These are phyloP conservation scores for Benitochromis conjunctus DNA, from an alignment of 2,113 vertebrate species.

Conservation along the genomic window DNA sequence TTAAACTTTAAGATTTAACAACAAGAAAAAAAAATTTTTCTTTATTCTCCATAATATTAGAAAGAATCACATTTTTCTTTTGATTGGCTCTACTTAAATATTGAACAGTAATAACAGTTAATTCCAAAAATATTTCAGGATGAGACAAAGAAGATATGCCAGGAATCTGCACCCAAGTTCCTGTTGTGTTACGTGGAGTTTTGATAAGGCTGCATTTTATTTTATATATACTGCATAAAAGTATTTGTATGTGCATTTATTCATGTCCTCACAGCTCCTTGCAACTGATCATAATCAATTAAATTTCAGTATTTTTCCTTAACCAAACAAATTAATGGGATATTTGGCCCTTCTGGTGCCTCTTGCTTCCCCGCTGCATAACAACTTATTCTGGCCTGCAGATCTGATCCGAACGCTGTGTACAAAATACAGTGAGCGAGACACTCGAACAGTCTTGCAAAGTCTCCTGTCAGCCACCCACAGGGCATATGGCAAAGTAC, in stretches of 20 bases:
- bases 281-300: not conserved
- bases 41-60: not conserved
- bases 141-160: not conserved
- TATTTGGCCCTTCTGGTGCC: not conserved
- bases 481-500: constrained; percentile 12
- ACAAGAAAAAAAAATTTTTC: not conserved
- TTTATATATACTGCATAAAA: not conserved
- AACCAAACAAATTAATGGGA: not conserved
- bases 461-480: constrained; percentile 15
- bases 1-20: not conserved
- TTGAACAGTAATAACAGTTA: not conserved
- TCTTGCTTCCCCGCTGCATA: not conserved
- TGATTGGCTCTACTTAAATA: not conserved
- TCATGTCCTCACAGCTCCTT: not conserved
- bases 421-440: not conserved
- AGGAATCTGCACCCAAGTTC: not conserved
- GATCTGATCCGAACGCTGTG: not conserved
- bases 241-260: not conserved
- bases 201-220: not conserved
- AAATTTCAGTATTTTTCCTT: not conserved
- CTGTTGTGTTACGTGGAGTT: not conserved
- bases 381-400: not conserved
- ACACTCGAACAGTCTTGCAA: not conserved
- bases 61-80: not conserved
- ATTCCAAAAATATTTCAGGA: not conserved